These are phyloP conservation scores for Etheostoma cragini DNA, from an alignment of 2,113 vertebrate genomes.

Conservation along the genomic window DNA sequence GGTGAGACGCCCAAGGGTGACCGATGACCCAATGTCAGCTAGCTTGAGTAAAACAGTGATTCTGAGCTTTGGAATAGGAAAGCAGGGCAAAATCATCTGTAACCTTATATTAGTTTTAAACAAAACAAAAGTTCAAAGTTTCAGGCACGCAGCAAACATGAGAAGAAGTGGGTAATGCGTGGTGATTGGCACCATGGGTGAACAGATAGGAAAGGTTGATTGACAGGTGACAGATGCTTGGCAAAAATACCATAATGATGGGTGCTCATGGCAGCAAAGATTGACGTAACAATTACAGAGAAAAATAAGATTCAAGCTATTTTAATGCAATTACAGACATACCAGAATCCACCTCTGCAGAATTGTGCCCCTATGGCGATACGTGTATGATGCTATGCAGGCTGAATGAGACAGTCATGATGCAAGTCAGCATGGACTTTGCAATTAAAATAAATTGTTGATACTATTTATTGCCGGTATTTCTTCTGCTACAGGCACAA, in stretches of 20 bases:
- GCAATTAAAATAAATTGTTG: too few relatives aligned
- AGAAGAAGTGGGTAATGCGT: background rate
- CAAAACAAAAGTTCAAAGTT: background rate
- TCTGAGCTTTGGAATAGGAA: background rate
- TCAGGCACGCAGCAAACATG: background rate
- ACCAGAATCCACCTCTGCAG: background rate
- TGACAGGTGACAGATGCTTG: conserved; percentile 47
- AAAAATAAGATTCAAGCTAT: background rate
- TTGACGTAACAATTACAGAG: background rate
- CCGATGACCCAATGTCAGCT: background rate
- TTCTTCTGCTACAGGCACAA: too few relatives aligned
- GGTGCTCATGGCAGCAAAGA: background rate
- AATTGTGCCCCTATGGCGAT: background rate
- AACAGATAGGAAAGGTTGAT: conserved; percentile 4
- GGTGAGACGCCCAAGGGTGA: conserved; percentile 27
- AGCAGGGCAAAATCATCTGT: background rate
- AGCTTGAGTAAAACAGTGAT: background rate
- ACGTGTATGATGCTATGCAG: background rate
- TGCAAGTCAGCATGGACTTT: background rate
- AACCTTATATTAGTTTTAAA: background rate
- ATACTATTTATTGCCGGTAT: too few relatives aligned
- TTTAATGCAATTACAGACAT: background rate
- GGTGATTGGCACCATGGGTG: conserved; percentile 10
- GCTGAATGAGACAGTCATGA: background rate
- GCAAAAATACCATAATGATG: conserved; percentile 11